Percentiles rank a stretch among this genome's conserved stretches.
phyloP scores from a whole-genome alignment of 92 coral and sea anemone genomes.

The Metridium senile region DNA sequence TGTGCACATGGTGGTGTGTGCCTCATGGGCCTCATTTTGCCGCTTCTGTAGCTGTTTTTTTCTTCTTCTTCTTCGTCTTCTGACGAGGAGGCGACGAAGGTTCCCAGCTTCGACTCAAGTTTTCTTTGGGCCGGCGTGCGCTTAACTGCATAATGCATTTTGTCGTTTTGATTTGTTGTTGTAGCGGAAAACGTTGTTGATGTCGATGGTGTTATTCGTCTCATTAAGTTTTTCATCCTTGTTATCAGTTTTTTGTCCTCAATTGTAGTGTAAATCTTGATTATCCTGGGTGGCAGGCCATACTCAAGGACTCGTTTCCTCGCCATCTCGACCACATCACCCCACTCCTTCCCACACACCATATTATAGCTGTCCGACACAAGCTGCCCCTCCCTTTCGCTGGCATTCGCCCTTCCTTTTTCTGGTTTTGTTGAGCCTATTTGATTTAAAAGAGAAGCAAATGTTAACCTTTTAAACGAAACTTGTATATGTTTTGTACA shows the following conservation, averaged over 20 bases:
- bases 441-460: neutral
- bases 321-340: neutral
- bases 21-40: slow-evolving; percentile 1
- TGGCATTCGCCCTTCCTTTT: no score
- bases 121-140: neutral
- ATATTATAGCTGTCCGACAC: neutral
- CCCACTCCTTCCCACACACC: neutral
- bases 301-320: neutral
- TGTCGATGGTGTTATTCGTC: no score
- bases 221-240: neutral
- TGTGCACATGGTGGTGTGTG: neutral
- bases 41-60: no score
- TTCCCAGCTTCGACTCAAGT: neutral
- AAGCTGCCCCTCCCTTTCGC: neutral
- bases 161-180: neutral
- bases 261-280: neutral
- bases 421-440: no score
- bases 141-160: neutral
- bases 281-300: neutral
- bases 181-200: neutral
- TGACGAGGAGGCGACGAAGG: neutral
- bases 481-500: neutral
- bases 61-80: neutral
- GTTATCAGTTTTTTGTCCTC: neutral
- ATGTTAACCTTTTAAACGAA: neutral